Conservation (phyloP, 2,888 invertebrate species). For the Drosophila gaucha region DNA sequence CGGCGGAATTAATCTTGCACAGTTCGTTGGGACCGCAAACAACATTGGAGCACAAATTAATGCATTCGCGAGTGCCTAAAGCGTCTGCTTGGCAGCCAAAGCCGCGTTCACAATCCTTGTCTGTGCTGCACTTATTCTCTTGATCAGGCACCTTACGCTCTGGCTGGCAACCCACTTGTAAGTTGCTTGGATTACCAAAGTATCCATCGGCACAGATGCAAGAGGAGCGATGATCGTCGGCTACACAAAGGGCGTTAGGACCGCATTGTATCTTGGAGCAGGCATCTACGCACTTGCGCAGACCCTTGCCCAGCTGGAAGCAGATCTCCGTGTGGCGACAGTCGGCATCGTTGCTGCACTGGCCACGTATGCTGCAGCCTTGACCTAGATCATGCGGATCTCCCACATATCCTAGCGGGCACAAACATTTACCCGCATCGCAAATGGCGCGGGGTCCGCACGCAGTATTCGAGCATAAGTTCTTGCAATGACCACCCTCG, state of each 20-base stretch:
- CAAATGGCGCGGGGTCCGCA: constrained; percentile 94
- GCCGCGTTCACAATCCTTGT: constrained; percentile 90
- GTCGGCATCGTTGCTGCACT: constrained; percentile 92
- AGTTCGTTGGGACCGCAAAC: constrained; percentile 93
- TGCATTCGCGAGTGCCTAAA: constrained; percentile 89
- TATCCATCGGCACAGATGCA: constrained; percentile 94
- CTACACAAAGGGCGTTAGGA: constrained; percentile 94
- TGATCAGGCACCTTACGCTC: constrained; percentile 86
- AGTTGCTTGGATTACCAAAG: constrained; percentile 92
- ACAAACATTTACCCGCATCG: constrained; percentile 91
- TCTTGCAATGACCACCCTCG: constrained; percentile 89
- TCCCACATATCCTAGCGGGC: constrained; percentile 91
- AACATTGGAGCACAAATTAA: constrained; percentile 91
- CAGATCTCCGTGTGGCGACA: constrained; percentile 94
- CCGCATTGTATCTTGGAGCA: constrained; percentile 95
- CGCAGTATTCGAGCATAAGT: constrained; percentile 90
- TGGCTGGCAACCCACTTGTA: constrained; percentile 91
- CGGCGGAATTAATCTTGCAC: constrained; percentile 89
- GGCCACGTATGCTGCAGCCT: constrained; percentile 91
- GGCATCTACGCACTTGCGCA: constrained; percentile 93
- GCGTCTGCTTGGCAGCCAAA: constrained; percentile 89
- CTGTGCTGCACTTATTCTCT: constrained; percentile 88
- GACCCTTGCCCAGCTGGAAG: constrained; percentile 91
- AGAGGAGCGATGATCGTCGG: constrained; percentile 92
- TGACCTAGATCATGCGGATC: constrained; percentile 89